Percentiles rank a stretch among this genome's conserved stretches.
Conservation (phyloP, 2,113 vertebrate genomes). For the Boulengeromyrus knoepffleri region DNA sequence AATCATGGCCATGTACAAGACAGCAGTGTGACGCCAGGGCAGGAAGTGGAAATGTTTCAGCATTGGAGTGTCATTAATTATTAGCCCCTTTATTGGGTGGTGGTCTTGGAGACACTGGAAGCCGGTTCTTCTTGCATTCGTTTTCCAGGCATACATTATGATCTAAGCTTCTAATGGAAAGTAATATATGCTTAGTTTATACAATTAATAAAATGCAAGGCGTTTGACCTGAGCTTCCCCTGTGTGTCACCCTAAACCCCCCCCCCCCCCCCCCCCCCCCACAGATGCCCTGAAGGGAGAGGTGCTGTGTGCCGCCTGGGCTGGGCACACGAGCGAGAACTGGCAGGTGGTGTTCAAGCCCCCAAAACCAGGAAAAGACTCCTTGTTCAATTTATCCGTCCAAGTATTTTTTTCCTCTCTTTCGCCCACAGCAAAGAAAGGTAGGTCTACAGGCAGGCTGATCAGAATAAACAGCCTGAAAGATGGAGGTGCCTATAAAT, state of each 20-base stretch:
- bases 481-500: constrained; percentile 85
- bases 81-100: neutral
- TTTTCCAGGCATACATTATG: neutral
- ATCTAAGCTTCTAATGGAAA: neutral
- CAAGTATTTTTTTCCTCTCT: constrained; percentile 30
- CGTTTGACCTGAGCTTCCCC: neutral
- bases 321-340: constrained; percentile 52
- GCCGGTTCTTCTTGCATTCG: neutral
- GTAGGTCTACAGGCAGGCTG: constrained; percentile 70
- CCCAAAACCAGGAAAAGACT: constrained; percentile 64
- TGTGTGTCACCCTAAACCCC: neutral
- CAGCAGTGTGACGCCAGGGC: neutral
- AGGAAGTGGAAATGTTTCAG: neutral
- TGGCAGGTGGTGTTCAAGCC: constrained; percentile 57
- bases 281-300: constrained; percentile 7
- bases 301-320: constrained; percentile 41
- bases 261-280: too few species aligned
- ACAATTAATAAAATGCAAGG: neutral
- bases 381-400: constrained; percentile 70
- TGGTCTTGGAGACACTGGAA: neutral
- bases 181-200: neutral
- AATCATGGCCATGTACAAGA: neutral
- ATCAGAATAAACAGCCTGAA: constrained; percentile 75
- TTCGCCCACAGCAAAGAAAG: constrained; percentile 63
- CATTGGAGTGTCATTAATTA: neutral